Evolutionary conservation across 2,113 vertebrate species (phyloP).

Genomic region (Cololabis saira): DNA sequence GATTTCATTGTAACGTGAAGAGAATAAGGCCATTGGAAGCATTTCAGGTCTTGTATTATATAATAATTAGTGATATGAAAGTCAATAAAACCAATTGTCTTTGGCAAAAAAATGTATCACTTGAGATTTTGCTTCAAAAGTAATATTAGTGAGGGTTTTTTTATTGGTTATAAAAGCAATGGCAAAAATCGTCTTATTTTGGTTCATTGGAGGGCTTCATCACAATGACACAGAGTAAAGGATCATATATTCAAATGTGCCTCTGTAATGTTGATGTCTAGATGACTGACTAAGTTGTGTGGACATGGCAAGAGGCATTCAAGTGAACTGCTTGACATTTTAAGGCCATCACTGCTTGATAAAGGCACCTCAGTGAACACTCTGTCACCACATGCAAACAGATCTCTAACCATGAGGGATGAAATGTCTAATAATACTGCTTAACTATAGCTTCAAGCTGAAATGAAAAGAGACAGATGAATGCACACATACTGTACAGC

Average conservation of each 20-base stretch:
- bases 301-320: conserved; percentile 13
- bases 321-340: conserved; percentile 46
- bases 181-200: not conserved
- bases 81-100: not conserved
- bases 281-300: conserved; percentile 24
- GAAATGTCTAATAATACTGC: conserved; percentile 30
- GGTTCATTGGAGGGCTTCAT: not conserved
- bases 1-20: not conserved
- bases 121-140: not conserved
- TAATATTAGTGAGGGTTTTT: no score
- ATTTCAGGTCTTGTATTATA: not conserved
- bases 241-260: not conserved
- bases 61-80: not conserved
- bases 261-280: not conserved
- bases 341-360: conserved; percentile 41
- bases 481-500: not conserved
- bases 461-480: conserved; percentile 18
- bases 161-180: no score
- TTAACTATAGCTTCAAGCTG: conserved; percentile 7
- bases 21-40: not conserved
- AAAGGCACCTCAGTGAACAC: conserved; percentile 32
- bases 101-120: not conserved
- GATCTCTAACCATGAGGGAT: not conserved
- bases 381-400: conserved; percentile 32
- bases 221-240: not conserved